A percentile compares a stretch with the other conserved stretches of the same genome.
Evolutionary conservation across 2,888 invertebrate species (phyloP).

Genomic region (Diplolepis rosae): DNA sequence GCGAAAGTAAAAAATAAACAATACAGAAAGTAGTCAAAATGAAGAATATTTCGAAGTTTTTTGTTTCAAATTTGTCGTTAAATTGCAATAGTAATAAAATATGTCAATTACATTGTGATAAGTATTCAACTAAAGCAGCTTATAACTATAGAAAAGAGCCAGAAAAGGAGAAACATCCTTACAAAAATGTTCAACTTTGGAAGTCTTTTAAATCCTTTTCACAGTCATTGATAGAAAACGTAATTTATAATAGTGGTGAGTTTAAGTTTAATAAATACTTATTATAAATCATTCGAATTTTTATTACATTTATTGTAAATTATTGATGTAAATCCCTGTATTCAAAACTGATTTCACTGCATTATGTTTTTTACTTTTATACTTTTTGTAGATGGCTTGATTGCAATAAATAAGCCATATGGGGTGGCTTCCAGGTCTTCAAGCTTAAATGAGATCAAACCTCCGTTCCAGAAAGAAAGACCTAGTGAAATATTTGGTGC

Average conservation of each 20-base stretch:
- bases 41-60: not conserved
- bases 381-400: constrained; percentile 41
- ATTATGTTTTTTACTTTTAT: not conserved
- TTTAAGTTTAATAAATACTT: not conserved
- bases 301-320: not conserved
- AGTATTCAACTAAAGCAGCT: not conserved
- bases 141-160: not conserved
- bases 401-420: constrained; percentile 47
- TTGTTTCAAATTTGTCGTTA: not conserved
- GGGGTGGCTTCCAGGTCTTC: constrained; percentile 31
- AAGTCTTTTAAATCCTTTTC: constrained; percentile 36
- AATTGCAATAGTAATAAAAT: not conserved
- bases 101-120: not conserved
- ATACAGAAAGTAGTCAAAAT: not conserved
- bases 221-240: constrained; percentile 36
- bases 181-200: constrained; percentile 44
- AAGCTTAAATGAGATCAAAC: not conserved
- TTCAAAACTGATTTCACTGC: not conserved
- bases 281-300: not conserved
- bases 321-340: not conserved
- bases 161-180: constrained; percentile 37
- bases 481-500: constrained; percentile 34
- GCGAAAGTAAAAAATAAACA: not conserved
- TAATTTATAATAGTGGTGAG: constrained; percentile 43
- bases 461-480: not conserved